Conservation (phyloP, 2,888 invertebrate genomes). For the Cactoblastis cactorum region DNA sequence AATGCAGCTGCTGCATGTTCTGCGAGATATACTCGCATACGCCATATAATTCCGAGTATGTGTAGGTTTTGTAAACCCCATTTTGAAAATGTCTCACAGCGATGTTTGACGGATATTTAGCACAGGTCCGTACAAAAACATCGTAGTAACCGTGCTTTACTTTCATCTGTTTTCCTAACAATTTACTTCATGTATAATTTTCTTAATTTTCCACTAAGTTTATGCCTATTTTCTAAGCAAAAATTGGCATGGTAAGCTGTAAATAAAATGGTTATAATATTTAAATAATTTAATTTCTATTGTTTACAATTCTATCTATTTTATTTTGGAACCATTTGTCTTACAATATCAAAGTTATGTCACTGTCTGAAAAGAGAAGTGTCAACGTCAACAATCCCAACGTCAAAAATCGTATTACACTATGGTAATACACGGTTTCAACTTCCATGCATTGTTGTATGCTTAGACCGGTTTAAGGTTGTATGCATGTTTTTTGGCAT, state of each 20-base stretch:
- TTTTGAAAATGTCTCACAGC: slow-evolving; percentile 55
- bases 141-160: slow-evolving; percentile 63
- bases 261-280: background rate
- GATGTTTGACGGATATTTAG: slow-evolving; percentile 48
- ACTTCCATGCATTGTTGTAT: too few species aligned
- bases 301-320: background rate
- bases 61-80: slow-evolving; percentile 50
- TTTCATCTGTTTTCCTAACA: slow-evolving; percentile 23
- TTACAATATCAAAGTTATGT: background rate
- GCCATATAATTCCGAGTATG: slow-evolving; percentile 68
- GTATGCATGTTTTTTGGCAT: too few species aligned
- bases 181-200: background rate
- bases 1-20: slow-evolving; percentile 54
- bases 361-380: background rate
- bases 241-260: background rate
- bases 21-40: slow-evolving; percentile 67
- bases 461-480: too few species aligned
- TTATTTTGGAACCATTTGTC: slow-evolving; percentile 3
- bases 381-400: background rate
- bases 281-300: background rate
- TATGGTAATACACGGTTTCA: too few species aligned
- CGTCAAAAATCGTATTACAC: too few species aligned
- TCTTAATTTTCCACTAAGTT: background rate
- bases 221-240: background rate
- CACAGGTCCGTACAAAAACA: slow-evolving; percentile 61